Base-by-base conservation (phyloP, 2,797 vertebrate species). In the Sandelia bainsii region DNA sequence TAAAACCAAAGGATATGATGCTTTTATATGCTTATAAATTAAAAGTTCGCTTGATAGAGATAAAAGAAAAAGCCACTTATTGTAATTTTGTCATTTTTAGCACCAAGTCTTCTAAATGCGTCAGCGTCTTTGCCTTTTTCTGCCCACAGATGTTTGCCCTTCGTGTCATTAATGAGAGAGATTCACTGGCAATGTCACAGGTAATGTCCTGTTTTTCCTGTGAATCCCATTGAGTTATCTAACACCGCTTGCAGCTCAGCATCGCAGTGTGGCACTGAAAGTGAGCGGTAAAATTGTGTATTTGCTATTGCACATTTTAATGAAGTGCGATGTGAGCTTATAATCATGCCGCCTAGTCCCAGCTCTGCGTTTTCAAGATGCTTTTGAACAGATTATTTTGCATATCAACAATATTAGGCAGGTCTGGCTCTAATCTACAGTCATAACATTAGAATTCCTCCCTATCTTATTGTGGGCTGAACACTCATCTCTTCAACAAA, bases 401-500 rank as follows among this genome's bases (percentile, higher is more conserved):
- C 42, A 53, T 27, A 40, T 72, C 29, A 42, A 45, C 50, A 74
- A 20, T 25, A 60, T 52, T 4, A 39, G 44, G 10, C 50, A 17
- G 40, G 27, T 58, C 42, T 64, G 50, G 42, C 60, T 75, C 10
- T 44, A 25, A 69, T 79, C 42, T 53, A 57, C 52, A 67, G 23
- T 48, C 59, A 70, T n/a, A 74, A 42, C 48, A 72, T 79, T 66
- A 59, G 44, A 40, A n/a, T 54, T 72, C 69, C 63, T 77, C 51
- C 44, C 74, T 17, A 32, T 74, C 40, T 74, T 48, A 68, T 22
- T 72, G 80, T 76, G 68, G 76, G 76, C 72, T 77, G 81, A 64
- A 82, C 67, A 67, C 66, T 81, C 77, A 84, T 69, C 69, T 61
- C 63, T 56, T 66, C 61, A 75, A 48, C 69, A 72, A 83, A 79